Base-by-base conservation (phyloP, 2,113 vertebrate species). In the Gadus macrocephalus region DNA sequence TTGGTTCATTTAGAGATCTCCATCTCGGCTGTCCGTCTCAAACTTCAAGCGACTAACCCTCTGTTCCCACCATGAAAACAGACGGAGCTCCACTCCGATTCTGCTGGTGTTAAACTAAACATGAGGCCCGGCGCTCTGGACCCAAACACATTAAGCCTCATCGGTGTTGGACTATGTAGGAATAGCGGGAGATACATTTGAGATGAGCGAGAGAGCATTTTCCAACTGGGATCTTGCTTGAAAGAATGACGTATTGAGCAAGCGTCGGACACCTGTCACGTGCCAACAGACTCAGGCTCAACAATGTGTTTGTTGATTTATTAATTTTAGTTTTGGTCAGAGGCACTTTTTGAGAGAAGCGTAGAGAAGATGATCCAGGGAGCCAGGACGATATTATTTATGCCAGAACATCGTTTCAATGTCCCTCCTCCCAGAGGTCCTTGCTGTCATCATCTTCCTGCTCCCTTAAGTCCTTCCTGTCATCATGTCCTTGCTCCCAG, bases 201-300 rank as follows among this genome's bases (percentile, higher is more conserved):
- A 70, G 59, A 72, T 64, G 62, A 76, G 62, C 17, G 53, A 70
- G 74, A 66, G 76, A n/a, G 55, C 55, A 15, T 56, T 56, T 56
- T 56, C 70, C 73, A 60, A 85, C 62, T 31, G 59, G 27, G 31
- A 81, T 73, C 79, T 80, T 64, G 31, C 65, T 76, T 77, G 65
- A 86, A 74, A 76, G 78, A 80, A 77, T 89, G 83, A 88, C 81
- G 77, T 89, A 82, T 86, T 79, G 55, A 25, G 60, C 58, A 65
- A 71, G 69, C 62, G 70, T 2, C 17, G 25, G 2, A 25, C 25
- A 25, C 25, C 75, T 78, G 58, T 73, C 9, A 11, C 11, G 9
- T 81, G 79, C 64, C 75, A 81, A 60, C 74, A 73, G 68, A 78
- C 62, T 59, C 19, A n/a, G 11, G 68, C 76, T 79, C 42, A 19